These are phyloP conservation scores for Pangasius sanitwongsei DNA, from an alignment of 2,797 vertebrate species.

Conservation along the genomic window DNA sequence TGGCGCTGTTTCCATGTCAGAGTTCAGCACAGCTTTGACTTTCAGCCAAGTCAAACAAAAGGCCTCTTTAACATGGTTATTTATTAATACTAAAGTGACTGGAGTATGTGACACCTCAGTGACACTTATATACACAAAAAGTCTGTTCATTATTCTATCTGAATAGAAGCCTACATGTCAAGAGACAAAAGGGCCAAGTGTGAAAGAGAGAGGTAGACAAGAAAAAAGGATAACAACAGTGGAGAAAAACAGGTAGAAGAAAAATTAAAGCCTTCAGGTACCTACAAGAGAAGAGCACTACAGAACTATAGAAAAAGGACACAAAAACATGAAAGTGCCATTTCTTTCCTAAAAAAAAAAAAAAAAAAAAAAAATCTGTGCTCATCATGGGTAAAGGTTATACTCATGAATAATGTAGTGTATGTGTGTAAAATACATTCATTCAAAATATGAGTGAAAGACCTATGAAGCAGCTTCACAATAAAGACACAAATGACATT, in stretches of 20 bases:
- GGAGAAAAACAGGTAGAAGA: not conserved
- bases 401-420: not conserved
- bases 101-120: constrained; percentile 5
- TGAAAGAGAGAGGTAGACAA: not conserved
- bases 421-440: not conserved
- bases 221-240: not conserved
- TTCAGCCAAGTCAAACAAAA: constrained; percentile 16
- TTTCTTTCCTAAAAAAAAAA: not conserved
- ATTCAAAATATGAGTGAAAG: not conserved
- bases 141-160: not conserved
- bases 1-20: not conserved
- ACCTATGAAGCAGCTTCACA: constrained; percentile 66
- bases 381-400: not conserved
- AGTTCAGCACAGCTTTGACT: not conserved
- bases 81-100: constrained; percentile 51
- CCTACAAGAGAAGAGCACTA: not conserved
- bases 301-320: not conserved
- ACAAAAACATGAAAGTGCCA: not conserved
- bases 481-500: constrained; percentile 21
- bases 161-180: not conserved
- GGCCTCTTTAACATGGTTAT: constrained; percentile 20
- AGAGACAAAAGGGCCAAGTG: not conserved
- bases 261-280: not conserved
- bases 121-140: not conserved
- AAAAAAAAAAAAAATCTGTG: not conserved